phyloP scores from a whole-genome alignment of 2,113 vertebrate species.

The Jaculus jaculus region DNA sequence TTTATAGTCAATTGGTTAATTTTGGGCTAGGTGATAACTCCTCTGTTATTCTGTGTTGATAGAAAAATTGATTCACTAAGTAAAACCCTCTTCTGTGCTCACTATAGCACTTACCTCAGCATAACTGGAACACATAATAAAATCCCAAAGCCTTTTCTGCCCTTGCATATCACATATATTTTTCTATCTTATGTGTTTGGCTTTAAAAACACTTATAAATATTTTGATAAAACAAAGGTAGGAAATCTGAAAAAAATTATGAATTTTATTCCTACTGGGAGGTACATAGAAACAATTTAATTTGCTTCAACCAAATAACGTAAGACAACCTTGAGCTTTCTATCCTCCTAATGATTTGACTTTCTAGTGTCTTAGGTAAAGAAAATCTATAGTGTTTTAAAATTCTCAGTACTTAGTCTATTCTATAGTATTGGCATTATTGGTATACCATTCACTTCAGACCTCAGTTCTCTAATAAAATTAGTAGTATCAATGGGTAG shows the following conservation, averaged over 20 bases:
- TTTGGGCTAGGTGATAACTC: neutral
- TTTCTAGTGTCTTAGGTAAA: neutral
- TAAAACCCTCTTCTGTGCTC: neutral
- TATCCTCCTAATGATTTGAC: neutral
- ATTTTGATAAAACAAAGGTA: neutral
- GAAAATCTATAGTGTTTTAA: neutral
- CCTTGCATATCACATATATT: neutral
- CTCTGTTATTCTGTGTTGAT: neutral
- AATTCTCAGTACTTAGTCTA: neutral
- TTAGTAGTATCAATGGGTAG: neutral
- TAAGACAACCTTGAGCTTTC: neutral
- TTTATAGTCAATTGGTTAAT: neutral
- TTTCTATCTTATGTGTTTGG: neutral
- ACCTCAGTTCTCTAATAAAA: neutral
- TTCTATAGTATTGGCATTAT: neutral
- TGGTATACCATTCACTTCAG: neutral
- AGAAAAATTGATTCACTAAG: neutral
- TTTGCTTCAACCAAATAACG: neutral
- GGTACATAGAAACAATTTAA: neutral
- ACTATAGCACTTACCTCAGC: neutral
- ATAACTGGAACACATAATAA: neutral
- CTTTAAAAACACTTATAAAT: neutral
- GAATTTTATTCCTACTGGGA: neutral
- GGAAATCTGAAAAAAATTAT: neutral
- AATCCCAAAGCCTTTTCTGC: neutral